A percentile compares a stretch with the other conserved stretches of the same genome.
phyloP scores from a whole-genome alignment of 2,888 invertebrate species.

The Catonia carolina region DNA sequence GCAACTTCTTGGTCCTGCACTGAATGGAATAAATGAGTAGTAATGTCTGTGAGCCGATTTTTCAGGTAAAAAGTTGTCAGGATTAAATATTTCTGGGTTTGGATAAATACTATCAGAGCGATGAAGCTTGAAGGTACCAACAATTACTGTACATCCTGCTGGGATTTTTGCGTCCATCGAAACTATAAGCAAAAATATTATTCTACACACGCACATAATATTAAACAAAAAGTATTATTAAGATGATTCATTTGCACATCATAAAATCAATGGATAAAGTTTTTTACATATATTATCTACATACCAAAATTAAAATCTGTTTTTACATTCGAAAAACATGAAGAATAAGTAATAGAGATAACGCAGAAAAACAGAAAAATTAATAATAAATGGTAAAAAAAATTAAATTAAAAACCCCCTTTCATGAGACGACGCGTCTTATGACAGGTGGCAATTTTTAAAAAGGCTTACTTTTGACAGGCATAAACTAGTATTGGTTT shows the following conservation, averaged over 20 bases:
- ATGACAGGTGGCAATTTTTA: no score
- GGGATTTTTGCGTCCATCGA: slow-evolving; percentile 53
- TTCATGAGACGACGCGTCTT: no score
- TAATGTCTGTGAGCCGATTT: slow-evolving; percentile 67
- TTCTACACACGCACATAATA: neutral
- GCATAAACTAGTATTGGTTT: no score
- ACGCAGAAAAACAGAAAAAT: no score
- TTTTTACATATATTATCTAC: no score
- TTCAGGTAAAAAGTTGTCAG: slow-evolving; percentile 73
- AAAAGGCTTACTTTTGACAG: no score
- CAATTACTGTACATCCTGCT: slow-evolving; percentile 61
- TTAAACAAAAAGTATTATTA: neutral
- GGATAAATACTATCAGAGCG: slow-evolving; percentile 59
- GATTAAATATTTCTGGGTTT: slow-evolving; percentile 64
- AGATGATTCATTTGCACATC: neutral
- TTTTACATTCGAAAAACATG: no score
- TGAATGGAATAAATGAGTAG: slow-evolving; percentile 73
- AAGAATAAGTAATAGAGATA: no score
- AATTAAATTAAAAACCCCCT: no score
- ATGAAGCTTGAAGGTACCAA: slow-evolving; percentile 61
- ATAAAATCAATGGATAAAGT: no score
- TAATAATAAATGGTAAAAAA: no score
- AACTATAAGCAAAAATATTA: slow-evolving; percentile 10
- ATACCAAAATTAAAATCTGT: no score
- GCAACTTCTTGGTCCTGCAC: slow-evolving; percentile 73